Conservation (phyloP, 2,888 invertebrate genomes). For the Branchinecta sandiegonensis region DNA sequence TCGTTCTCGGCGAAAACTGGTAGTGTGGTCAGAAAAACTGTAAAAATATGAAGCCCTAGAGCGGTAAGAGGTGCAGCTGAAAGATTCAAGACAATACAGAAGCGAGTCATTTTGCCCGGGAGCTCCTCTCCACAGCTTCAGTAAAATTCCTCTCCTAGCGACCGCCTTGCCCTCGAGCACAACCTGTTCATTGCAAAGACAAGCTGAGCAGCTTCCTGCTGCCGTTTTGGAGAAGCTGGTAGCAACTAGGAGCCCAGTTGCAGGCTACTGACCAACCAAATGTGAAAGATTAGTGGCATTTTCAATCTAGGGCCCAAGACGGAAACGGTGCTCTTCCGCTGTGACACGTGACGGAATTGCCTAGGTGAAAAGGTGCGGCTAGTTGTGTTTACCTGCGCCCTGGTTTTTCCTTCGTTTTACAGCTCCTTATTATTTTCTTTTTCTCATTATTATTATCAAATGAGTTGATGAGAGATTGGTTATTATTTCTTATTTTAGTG, state of each 20-base stretch:
- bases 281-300: constrained; percentile 15
- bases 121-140: neutral
- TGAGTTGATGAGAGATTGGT: no score
- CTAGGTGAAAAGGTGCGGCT: neutral
- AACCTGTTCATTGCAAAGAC: neutral
- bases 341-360: constrained; percentile 12
- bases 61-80: constrained; percentile 13
- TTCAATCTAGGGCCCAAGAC: constrained; percentile 4
- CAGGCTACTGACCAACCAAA: constrained; percentile 5
- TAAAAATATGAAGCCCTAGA: neutral
- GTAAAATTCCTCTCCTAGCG: constrained; percentile 3
- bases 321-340: neutral
- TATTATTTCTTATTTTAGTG: no score
- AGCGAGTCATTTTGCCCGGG: constrained; percentile 13
- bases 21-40: constrained; percentile 3
- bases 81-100: constrained; percentile 16
- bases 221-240: constrained; percentile 7
- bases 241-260: constrained; percentile 15
- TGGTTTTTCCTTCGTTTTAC: no score
- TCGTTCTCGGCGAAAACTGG: constrained; percentile 1
- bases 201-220: constrained; percentile 15
- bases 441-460: no score
- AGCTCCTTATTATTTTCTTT: no score
- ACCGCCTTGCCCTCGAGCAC: neutral
- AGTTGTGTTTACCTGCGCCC: no score